Evolutionary conservation across 2,113 vertebrate species (phyloP), one percentile per base, ranked within the genome.

Genomic region (Taurulus bubalis): DNA sequence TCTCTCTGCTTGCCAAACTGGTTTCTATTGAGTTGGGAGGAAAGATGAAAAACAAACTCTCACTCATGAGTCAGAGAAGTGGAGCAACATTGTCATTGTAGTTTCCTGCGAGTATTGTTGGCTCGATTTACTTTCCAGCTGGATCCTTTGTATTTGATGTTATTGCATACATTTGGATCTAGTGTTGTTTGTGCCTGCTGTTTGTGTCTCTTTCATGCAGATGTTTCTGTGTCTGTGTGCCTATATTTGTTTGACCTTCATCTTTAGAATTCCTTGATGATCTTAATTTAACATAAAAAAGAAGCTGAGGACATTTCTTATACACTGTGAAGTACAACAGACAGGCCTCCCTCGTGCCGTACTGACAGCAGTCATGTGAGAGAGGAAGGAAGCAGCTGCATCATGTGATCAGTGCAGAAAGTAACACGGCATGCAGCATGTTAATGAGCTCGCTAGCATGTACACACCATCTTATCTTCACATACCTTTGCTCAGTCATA

Each of bases 331-430:
- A 74, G 53, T 1, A 40, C 8, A 15, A 20, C 28, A 68, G n/a
- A 62, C 45, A 74, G 69, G 15, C 51, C 15, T 20, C 18, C 15
- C 32, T 71, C 40, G 53, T 71, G 63, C 36, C 12, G 24, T 63
- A 7, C 28, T 65, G 69, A 12, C 28, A 71, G 69, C 42, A 56
- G 79, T 71, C 79, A 80, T 84, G 82, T 78, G 84, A 80, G 10
- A 5, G 18, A 45, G 72, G 70, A 55, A 74, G 55, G 67, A 83
- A 83, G 56, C 11, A 5, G 8, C 36, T 42, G 47, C 34, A 34
- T 73, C 74, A 86, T 73, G 79, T 88, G 81, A 62, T 70, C 24
- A 3, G 1, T 4, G 1, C 53, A 34, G 32, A 45, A 1, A 10
- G 47, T 3, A 28, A 47, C 28, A 58, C 22, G 30, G 6, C 34